Percentiles rank a stretch among this genome's conserved stretches.
Conservation (phyloP, 2,888 invertebrate species). For the Augiades crinisus region DNA sequence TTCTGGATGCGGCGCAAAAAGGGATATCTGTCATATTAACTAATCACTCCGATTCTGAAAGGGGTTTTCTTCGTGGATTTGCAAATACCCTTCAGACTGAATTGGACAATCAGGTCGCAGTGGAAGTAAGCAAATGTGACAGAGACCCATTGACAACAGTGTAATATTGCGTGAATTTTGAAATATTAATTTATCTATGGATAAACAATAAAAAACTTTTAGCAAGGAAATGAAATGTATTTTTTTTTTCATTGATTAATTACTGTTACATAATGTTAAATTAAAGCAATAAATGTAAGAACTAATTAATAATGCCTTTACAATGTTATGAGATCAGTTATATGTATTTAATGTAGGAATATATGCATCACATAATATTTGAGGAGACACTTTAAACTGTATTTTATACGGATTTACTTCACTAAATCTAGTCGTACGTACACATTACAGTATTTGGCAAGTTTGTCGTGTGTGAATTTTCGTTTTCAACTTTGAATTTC, state of each 20-base stretch:
- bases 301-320: slow-evolving; percentile 28
- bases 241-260: slow-evolving; percentile 22
- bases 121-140: slow-evolving; percentile 87
- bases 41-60: slow-evolving; percentile 96
- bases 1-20: slow-evolving; percentile 91
- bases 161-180: slow-evolving; percentile 51
- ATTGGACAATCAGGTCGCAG: slow-evolving; percentile 77
- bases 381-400: not conserved
- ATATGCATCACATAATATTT: slow-evolving; percentile 23
- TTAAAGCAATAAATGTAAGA: slow-evolving; percentile 10
- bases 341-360: slow-evolving; percentile 41
- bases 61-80: slow-evolving; percentile 89
- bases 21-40: slow-evolving; percentile 92
- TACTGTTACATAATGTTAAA: slow-evolving; percentile 7
- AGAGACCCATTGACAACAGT: slow-evolving; percentile 89
- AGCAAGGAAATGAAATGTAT: slow-evolving; percentile 1
- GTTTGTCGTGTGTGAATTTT: slow-evolving; percentile 58
- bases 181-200: not conserved
- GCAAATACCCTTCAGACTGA: slow-evolving; percentile 50
- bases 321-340: slow-evolving; percentile 69
- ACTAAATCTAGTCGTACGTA: slow-evolving; percentile 37
- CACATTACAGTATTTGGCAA: slow-evolving; percentile 67
- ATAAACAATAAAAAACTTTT: slow-evolving; percentile 8
- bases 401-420: slow-evolving; percentile 4
- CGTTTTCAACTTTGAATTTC: slow-evolving; percentile 58